Base-by-base conservation (phyloP, 2,113 vertebrate genomes). In the Campylomormyrus numenius region DNA sequence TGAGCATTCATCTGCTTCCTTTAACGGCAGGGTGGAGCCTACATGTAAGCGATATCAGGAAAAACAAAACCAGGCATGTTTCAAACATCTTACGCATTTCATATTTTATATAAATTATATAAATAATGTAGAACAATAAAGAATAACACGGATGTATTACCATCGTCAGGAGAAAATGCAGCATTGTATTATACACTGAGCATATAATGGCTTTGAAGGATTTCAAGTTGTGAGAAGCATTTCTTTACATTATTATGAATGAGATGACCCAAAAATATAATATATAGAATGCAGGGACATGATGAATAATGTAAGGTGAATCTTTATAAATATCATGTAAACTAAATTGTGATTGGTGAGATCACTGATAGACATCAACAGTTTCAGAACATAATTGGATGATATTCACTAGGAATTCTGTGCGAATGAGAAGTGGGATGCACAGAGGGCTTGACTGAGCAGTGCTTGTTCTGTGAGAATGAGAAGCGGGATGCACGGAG, bases 71-170 rank as follows among this genome's bases (percentile, higher is more conserved):
- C 92, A 95, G 95, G 95, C 96, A 95, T 94, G 96, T 96, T 95
- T 95, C 94, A 96, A 96, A 96, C 94, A 97, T 95, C 94, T 92
- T 95, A 93, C 93, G 95, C 94, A 94, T 94, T 94, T 96, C 93
- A 94, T 87, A 93, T 91, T 92, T 95, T 96, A 95, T 97, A 96
- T 97, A 97, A 97, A 97, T 97, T 96, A 96, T 94, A 97, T 95
- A 96, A 97, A 97, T 97, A 97, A 97, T 94, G 95, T 96, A 96
- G 94, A 97, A 95, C 95, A 96, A 93, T 96, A 95, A 96, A 94
- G 93, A 95, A 97, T 95, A 96, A 95, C 94, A 95, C 93, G 95
- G 95, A 95, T 94, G 91, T 96, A 96, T 95, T 95, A 94, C 94
- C 95, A 95, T 94, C 95, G 93, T 95, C 95, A 96, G 96, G 93